Evolutionary conservation across 2,797 vertebrate species (phyloP).

Genomic region (Cyprinodon diabolis): DNA sequence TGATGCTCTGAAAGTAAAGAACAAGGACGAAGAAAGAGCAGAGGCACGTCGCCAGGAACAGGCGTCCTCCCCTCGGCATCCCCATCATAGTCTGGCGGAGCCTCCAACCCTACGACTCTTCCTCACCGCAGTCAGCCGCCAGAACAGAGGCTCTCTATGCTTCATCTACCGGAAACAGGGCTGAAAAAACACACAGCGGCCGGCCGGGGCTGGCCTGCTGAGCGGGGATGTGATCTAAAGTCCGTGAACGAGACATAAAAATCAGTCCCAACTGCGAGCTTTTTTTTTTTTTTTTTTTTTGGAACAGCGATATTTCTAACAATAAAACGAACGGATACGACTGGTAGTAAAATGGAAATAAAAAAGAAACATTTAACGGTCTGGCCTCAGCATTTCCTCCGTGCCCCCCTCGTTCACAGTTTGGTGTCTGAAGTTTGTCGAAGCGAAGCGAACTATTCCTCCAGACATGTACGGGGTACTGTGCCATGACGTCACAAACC

Average conservation of each 20-base stretch:
- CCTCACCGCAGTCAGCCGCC: constrained; percentile 27
- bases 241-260: neutral
- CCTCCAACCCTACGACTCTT: constrained; percentile 52
- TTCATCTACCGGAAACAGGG: neutral
- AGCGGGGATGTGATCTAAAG: constrained; percentile 5
- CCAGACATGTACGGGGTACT: constrained; percentile 71
- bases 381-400: neutral
- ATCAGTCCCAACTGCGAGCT: neutral
- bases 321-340: neutral
- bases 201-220: too few species aligned
- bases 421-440: constrained; percentile 31
- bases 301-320: neutral
- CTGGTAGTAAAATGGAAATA: neutral
- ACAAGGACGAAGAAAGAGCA: constrained; percentile 85
- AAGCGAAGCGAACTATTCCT: constrained; percentile 47
- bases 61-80: constrained; percentile 79
- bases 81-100: constrained; percentile 78
- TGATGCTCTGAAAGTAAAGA: constrained; percentile 87
- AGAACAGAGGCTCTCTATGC: neutral
- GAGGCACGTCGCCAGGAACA: constrained; percentile 86
- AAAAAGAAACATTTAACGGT: neutral
- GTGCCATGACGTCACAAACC: constrained; percentile 74
- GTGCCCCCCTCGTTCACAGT: neutral
- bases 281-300: neutral
- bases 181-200: neutral